phyloP scores from a whole-genome alignment of 2,113 vertebrate species.

The Salminus brasiliensis region DNA sequence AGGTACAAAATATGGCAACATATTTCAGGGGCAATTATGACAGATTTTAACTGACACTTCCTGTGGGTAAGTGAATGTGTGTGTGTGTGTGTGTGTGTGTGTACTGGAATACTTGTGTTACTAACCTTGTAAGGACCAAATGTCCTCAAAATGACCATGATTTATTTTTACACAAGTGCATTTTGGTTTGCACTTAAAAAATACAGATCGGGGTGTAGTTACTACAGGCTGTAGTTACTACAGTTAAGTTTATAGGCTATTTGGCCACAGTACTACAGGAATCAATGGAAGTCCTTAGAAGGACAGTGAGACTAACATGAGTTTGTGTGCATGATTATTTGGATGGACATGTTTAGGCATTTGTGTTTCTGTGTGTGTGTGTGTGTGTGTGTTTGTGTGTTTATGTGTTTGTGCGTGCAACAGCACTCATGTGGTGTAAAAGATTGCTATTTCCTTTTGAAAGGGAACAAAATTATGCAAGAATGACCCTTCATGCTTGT shows the following conservation, averaged over 20 bases:
- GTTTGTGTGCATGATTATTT: too few species aligned
- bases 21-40: conserved; percentile 45
- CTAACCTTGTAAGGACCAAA: too few species aligned
- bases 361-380: neutral
- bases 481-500: neutral
- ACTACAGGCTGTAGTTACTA: too few species aligned
- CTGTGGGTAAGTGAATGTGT: conserved; percentile 28
- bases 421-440: conserved; percentile 8
- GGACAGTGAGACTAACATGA: too few species aligned
- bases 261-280: too few species aligned
- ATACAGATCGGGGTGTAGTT: too few species aligned
- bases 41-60: conserved; percentile 47
- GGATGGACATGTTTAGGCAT: neutral
- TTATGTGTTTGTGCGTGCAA: neutral
- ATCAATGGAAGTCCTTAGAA: too few species aligned
- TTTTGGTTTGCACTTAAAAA: too few species aligned
- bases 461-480: conserved; percentile 19
- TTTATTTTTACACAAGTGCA: too few species aligned
- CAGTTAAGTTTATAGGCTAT: too few species aligned
- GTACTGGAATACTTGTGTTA: too few species aligned
- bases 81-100: neutral
- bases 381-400: neutral
- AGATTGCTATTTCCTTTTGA: conserved; percentile 19
- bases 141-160: too few species aligned
- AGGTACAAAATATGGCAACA: conserved; percentile 52